Conservation (phyloP, 1,140 invertebrate species). For the Rhizoglyphus robini region DNA sequence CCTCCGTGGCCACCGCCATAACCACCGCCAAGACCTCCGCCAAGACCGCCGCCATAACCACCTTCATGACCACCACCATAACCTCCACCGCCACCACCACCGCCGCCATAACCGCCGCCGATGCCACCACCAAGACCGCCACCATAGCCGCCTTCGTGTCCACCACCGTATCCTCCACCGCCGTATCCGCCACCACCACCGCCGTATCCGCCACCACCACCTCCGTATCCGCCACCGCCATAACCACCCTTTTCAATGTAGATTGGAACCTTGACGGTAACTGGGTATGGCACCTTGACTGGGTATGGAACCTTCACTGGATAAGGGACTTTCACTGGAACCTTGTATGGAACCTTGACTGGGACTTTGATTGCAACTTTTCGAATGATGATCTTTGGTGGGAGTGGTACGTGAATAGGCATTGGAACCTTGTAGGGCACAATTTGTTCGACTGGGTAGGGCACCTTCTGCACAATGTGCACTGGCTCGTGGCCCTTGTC, state of each 20-base stretch:
- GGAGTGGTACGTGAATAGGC: not conserved
- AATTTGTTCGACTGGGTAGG: not conserved
- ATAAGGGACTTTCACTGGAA: not conserved
- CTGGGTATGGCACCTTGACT: not conserved
- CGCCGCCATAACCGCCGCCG: no score
- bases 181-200: not conserved
- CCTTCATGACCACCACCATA: not conserved
- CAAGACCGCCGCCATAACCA: not conserved
- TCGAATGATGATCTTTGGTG: not conserved
- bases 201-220: not conserved
- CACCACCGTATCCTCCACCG: not conserved
- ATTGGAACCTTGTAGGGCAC: not conserved
- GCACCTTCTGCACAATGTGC: not conserved
- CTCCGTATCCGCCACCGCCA: no score
- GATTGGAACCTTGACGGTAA: not conserved
- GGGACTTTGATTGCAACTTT: not conserved
- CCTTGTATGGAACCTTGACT: not conserved
- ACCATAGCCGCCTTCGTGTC: no score
- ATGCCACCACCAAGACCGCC: not conserved
- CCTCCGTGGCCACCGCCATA: not conserved
- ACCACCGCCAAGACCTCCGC: not conserved
- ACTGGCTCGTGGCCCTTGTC: not conserved
- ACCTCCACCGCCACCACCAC: not conserved
- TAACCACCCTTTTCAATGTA: not conserved
- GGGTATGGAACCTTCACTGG: not conserved